Evolutionary conservation across 2,888 invertebrate species (phyloP).

Genomic region (Elysia crispata): DNA sequence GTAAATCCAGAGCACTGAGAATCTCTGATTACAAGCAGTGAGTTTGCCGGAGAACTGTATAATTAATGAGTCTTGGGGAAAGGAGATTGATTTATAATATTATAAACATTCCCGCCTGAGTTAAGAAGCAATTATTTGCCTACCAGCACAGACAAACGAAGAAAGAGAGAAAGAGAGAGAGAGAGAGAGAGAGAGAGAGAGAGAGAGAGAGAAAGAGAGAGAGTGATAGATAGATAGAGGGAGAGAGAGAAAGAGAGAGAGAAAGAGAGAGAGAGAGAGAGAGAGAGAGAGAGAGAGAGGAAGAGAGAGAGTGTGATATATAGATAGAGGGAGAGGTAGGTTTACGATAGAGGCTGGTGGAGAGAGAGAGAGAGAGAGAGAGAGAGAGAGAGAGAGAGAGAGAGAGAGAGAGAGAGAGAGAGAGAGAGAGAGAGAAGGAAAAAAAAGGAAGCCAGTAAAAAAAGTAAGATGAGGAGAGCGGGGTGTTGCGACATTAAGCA

Average conservation of each 20-base stretch:
- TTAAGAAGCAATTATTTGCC: not conserved
- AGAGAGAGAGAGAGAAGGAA: not conserved
- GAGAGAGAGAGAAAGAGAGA: not conserved
- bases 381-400: not conserved
- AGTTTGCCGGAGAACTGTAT: too few relatives aligned
- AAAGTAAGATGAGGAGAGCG: too few relatives aligned
- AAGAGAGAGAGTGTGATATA: not conserved
- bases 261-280: constrained; percentile 2
- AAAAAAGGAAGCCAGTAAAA: not conserved
- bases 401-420: not conserved
- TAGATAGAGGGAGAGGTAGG: not conserved
- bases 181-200: not conserved
- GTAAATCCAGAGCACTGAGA: too few relatives aligned
- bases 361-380: too few relatives aligned
- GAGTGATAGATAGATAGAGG: not conserved
- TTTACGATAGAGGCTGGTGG: not conserved
- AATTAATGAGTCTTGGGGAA: too few relatives aligned
- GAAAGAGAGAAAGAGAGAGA: not conserved
- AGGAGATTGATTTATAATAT: too few relatives aligned
- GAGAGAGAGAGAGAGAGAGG: not conserved
- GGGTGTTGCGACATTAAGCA: too few relatives aligned
- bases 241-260: not conserved
- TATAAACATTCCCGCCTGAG: not conserved
- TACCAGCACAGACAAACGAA: not conserved
- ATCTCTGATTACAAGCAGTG: too few relatives aligned